Evolutionary conservation across 2,888 invertebrate species (phyloP), one percentile per base, ranked within the genome.

Genomic region (Lymantria dispar): DNA sequence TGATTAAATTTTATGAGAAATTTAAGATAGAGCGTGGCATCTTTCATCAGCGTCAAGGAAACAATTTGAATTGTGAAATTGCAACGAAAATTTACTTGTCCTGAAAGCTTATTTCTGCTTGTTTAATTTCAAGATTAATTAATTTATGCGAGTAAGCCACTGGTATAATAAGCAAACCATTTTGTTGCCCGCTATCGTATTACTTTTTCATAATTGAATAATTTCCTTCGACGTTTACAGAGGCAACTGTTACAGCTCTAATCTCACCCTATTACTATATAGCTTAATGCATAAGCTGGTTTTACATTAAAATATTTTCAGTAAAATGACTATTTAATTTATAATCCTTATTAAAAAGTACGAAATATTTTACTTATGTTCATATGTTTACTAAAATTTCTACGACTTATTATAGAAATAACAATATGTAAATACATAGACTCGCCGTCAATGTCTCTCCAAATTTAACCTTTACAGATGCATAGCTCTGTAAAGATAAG

Each of bases 211-310:
- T 67, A 71, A 70, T 67, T 61, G 60, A 59, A 71, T 72, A 69
- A 64, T 70, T 64, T 72, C 61, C 37, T 56, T 54, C 58, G 50
- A 60, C 62, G 59, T 56, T 62, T 54, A 47, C 42, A 50, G 36
- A 54, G 58, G 55, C 70, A 76, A 67, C 69, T 72, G 75, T 67
- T 71, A 56, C 62, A 48, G 54, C 54, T 22, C 60, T 70, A 71
- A 71, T 72, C 69, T 65, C 47, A 54, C 47, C 61, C 68, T 62
- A 58, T 73, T 69, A 68, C 66, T 60, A 64, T 61, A n/a, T n/a
- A n/a, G n/a, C n/a, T n/a, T n/a, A n/a, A n/a, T n/a, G n/a, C n/a
- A n/a, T n/a, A n/a, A n/a, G n/a, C n/a, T n/a, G n/a, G n/a, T n/a
- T n/a, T n/a, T n/a, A n/a, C n/a, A n/a, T n/a, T n/a, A n/a, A n/a